Evolutionary conservation across 2,797 vertebrate species (phyloP), one percentile per base, ranked within the genome.

Genomic region (Sebastes paucispinis): DNA sequence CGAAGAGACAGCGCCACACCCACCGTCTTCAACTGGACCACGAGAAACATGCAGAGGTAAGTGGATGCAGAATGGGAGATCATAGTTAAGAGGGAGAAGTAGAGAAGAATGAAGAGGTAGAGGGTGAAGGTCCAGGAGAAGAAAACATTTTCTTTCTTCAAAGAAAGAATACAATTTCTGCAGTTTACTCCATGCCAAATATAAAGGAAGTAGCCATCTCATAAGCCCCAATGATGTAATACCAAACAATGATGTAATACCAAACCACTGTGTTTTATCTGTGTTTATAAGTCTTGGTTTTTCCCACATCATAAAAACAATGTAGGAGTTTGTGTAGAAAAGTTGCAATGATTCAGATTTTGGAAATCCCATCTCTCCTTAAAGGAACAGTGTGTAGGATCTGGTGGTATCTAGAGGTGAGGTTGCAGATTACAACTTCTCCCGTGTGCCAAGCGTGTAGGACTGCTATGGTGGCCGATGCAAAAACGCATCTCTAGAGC

Each of bases 1-100:
- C 96, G 97, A 72, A 96, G 97, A 73, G 97, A 98, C 86, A 99
- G 95, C 73, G 97, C 97, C 81, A 96, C 95, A 75, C 98, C 98
- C 87, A 98, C 95, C 0, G 97, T 97, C 94, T 98, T 98, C 85
- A 99, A 84, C 89, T 97, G 83, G 39, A 66, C n/a, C 24, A 22
- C 47, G 77, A 24, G 50, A 20, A 67, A 59, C n/a, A 60, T 4
- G 7, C 11, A 67, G 59, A 62, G 8, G 12, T 4, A 36, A 9
- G 16, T 27, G 20, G 55, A 36, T 0, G 36, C 36, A 69, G 7
- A 18, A 18, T 13, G 10, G 25, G 22, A 59, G 20, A n/a, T 54
- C 20, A 52, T 0, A 14, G 2, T 43, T 16, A 60, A 57, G 22
- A 71, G 6, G 52, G 59, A n/a, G 8, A 5, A 58, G 18, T 5